Evolutionary conservation across 2,888 invertebrate species (phyloP).

Genomic region (Eurytoma adleriae): DNA sequence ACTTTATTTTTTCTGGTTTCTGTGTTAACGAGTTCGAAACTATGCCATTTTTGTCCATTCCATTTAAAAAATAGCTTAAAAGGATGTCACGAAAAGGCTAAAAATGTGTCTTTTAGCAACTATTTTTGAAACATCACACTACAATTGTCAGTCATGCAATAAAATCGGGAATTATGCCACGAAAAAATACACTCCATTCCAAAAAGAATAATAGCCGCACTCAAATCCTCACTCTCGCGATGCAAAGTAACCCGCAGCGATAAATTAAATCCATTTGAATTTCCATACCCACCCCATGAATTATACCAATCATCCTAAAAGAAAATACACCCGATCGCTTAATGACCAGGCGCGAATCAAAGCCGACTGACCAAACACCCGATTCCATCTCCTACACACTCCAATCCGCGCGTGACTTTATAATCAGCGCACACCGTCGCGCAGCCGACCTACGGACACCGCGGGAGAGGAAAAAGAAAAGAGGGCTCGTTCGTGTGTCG

Average conservation of each 20-base stretch:
- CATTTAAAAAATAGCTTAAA: too few relatives aligned
- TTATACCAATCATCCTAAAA: neutral
- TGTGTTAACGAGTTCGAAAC: too few relatives aligned
- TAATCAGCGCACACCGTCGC: neutral
- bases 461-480: neutral
- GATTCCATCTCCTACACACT: neutral
- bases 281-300: neutral
- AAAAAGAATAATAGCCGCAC: too few relatives aligned
- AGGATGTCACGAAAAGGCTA: too few relatives aligned
- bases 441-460: neutral
- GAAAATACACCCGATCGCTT: neutral
- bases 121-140: too few relatives aligned
- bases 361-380: neutral
- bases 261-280: too few relatives aligned
- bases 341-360: neutral
- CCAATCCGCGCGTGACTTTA: neutral
- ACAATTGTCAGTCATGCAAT: too few relatives aligned
- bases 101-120: too few relatives aligned
- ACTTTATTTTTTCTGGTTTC: too few relatives aligned
- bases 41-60: too few relatives aligned
- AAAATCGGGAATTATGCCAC: too few relatives aligned
- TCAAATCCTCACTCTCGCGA: neutral
- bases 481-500: conserved; percentile 13
- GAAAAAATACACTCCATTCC: too few relatives aligned
- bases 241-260: neutral